phyloP scores from a whole-genome alignment of 1,140 invertebrate genomes.

The Drosophila kepulauana region DNA sequence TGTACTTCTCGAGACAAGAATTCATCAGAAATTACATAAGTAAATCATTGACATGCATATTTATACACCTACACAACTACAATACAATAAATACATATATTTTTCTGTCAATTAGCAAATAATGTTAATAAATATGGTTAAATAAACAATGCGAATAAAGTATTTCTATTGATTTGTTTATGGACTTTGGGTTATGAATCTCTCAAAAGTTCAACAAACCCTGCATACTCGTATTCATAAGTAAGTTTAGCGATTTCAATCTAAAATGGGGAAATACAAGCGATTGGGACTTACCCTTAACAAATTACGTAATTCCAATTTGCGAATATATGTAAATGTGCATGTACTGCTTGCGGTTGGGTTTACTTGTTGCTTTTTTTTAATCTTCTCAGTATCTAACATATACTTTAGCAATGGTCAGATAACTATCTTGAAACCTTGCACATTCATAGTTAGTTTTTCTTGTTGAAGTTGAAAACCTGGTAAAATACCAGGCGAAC shows the following conservation, averaged over 20 bases:
- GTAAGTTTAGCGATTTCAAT: neutral
- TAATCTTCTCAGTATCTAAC: no score
- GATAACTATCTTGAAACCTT: no score
- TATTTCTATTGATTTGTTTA: slow-evolving; percentile 13
- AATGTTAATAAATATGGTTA: slow-evolving; percentile 48
- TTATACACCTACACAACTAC: slow-evolving; percentile 52
- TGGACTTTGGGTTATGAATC: neutral
- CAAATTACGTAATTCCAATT: no score
- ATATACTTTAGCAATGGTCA: no score
- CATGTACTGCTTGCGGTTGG: no score
- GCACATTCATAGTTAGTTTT: no score
- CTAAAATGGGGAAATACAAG: neutral
- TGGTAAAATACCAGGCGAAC: no score
- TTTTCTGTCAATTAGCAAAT: slow-evolving; percentile 76
- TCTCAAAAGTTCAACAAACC: neutral
- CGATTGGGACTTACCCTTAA: no score
- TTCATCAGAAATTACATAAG: slow-evolving; percentile 36
- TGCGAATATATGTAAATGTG: no score
- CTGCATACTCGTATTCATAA: neutral
- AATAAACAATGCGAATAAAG: slow-evolving; percentile 46
- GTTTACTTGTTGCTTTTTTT: no score
- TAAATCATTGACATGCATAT: slow-evolving; percentile 40
- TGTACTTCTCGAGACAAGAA: slow-evolving; percentile 30
- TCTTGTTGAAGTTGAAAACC: no score
- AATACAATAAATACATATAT: slow-evolving; percentile 62